phyloP scores from a whole-genome alignment of 2,113 vertebrate species.

The Ancistrus triradiatus region DNA sequence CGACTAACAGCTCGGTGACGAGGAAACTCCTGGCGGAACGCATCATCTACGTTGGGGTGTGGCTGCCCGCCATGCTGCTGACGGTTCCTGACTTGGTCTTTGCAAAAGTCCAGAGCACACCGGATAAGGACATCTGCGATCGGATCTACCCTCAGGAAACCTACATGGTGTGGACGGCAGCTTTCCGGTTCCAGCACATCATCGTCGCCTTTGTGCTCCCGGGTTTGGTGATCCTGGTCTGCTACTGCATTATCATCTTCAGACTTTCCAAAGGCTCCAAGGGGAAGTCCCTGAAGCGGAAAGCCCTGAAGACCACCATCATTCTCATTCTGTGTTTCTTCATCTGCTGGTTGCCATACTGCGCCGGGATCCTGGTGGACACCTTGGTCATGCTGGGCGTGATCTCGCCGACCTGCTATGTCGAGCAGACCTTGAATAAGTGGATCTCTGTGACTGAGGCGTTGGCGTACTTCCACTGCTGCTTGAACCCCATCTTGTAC shows the following conservation, averaged over 20 bases:
- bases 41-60: slow-evolving; percentile 87
- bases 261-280: slow-evolving; percentile 83
- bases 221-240: slow-evolving; percentile 87
- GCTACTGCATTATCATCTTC: slow-evolving; percentile 94
- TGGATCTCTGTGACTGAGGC: slow-evolving; percentile 91
- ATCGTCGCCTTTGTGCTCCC: slow-evolving; percentile 89
- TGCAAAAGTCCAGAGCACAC: slow-evolving; percentile 57
- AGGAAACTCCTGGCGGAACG: slow-evolving; percentile 83
- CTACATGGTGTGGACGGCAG: slow-evolving; percentile 68
- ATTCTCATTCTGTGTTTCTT: slow-evolving; percentile 95
- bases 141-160: slow-evolving; percentile 75
- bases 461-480: slow-evolving; percentile 94
- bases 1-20: slow-evolving; percentile 86
- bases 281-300: slow-evolving; percentile 85
- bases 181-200: slow-evolving; percentile 90
- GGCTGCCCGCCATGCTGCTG: slow-evolving; percentile 86
- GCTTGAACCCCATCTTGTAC: slow-evolving; percentile 95
- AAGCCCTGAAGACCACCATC: slow-evolving; percentile 91
- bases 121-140: slow-evolving; percentile 71
- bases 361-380: slow-evolving; percentile 83
- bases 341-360: slow-evolving; percentile 92
- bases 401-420: slow-evolving; percentile 69
- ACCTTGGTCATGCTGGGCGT: slow-evolving; percentile 77
- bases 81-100: slow-evolving; percentile 91
- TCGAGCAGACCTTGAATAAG: slow-evolving; percentile 76